phyloP scores from a whole-genome alignment of 2,113 vertebrate species.

The Ochotona curzoniae region DNA sequence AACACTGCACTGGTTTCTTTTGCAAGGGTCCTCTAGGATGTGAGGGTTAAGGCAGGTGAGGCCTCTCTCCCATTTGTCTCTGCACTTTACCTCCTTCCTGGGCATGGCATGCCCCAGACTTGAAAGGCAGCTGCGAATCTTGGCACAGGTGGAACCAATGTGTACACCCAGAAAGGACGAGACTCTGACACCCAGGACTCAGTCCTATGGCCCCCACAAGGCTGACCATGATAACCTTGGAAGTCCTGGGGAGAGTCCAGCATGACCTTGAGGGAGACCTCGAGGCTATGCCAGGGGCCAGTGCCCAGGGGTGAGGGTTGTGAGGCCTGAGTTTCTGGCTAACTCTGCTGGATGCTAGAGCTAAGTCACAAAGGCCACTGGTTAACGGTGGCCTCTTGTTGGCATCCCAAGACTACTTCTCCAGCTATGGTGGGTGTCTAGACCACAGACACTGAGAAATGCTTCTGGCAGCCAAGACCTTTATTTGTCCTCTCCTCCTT shows the following conservation, averaged over 20 bases:
- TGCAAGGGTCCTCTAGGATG: not conserved
- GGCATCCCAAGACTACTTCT: not conserved
- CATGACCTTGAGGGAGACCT: not conserved
- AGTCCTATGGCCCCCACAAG: not conserved
- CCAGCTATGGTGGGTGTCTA: not conserved
- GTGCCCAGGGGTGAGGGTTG: not conserved
- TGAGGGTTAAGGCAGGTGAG: fast-evolving
- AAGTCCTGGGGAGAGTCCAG: not conserved
- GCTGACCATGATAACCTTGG: not conserved
- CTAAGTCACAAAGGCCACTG: not conserved
- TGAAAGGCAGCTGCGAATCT: not conserved
- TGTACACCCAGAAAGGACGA: not conserved
- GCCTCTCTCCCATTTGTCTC: not conserved
- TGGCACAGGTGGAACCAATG: fast-evolving
- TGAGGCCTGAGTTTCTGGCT: not conserved
- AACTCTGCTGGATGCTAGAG: not conserved
- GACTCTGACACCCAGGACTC: not conserved
- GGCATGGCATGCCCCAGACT: fast-evolving
- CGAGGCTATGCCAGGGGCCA: not conserved
- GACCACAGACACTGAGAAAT: not conserved
- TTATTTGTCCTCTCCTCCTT: too few species aligned
- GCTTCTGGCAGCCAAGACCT: not conserved
- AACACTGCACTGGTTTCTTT: not conserved
- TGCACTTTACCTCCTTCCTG: not conserved
- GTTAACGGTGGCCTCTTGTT: too few species aligned